Evolutionary conservation across 1,140 invertebrate species (phyloP).

Genomic region (Lethocerus indicus): DNA sequence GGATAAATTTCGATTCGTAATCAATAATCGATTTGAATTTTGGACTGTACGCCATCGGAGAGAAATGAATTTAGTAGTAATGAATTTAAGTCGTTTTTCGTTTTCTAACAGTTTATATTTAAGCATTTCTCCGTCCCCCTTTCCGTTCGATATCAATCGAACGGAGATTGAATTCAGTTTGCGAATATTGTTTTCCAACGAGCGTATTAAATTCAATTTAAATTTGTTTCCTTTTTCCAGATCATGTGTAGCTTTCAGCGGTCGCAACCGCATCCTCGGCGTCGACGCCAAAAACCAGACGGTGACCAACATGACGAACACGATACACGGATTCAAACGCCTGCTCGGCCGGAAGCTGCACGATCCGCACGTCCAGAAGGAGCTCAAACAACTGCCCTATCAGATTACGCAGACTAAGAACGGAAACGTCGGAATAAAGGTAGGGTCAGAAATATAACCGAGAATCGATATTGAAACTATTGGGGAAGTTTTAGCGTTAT

Average conservation of each 20-base stretch:
- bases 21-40: too few relatives aligned
- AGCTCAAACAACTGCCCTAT: slow-evolving; percentile 59
- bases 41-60: too few relatives aligned
- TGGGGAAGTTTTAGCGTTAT: too few relatives aligned
- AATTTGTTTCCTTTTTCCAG: slow-evolving; percentile 35
- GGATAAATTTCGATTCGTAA: too few relatives aligned
- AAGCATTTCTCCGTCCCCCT: too few relatives aligned
- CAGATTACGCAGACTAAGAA: slow-evolving; percentile 46
- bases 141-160: too few relatives aligned
- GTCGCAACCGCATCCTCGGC: slow-evolving; percentile 80
- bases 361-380: slow-evolving; percentile 72
- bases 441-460: slow-evolving; percentile 24
- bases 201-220: background rate
- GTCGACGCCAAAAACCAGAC: slow-evolving; percentile 93
- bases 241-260: slow-evolving; percentile 87
- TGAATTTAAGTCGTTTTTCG: too few relatives aligned
- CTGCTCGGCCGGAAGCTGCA: slow-evolving; percentile 72
- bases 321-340: slow-evolving; percentile 84
- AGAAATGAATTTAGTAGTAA: too few relatives aligned
- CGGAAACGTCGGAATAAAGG: slow-evolving; percentile 60
- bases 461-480: too few relatives aligned
- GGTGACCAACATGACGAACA: slow-evolving; percentile 95
- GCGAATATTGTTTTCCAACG: too few relatives aligned
- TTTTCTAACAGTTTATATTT: too few relatives aligned
- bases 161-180: too few relatives aligned